Conservation (phyloP, 2,888 invertebrate species). For the Aphidoletes aphidimyza region DNA sequence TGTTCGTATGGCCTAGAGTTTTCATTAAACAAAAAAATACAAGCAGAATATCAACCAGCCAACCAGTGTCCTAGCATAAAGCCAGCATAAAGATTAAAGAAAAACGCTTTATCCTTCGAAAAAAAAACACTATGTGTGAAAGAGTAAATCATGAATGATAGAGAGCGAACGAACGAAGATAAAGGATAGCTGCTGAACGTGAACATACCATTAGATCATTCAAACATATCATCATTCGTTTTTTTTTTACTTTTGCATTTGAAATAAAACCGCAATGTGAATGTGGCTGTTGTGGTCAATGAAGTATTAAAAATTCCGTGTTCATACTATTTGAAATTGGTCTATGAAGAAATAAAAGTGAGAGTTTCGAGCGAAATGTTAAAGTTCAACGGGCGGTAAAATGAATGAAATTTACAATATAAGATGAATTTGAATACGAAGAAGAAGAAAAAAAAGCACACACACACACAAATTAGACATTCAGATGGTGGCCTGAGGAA, state of each 20-base stretch:
- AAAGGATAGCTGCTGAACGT: no score
- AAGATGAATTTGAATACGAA: neutral
- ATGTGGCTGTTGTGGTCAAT: neutral
- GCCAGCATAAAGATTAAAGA: neutral
- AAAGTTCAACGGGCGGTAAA: neutral
- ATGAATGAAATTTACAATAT: neutral
- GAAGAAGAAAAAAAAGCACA: no score
- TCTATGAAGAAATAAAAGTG: neutral
- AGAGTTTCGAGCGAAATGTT: neutral
- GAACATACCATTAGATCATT: neutral
- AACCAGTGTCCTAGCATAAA: no score
- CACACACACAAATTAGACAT: slow-evolving; percentile 13
- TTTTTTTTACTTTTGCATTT: neutral
- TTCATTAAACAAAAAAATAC: no score
- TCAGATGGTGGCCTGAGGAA: neutral
- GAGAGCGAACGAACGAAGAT: no score
- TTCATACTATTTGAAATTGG: neutral
- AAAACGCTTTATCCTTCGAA: neutral
- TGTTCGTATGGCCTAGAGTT: neutral
- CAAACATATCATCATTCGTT: neutral
- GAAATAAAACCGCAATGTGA: neutral
- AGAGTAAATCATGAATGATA: no score
- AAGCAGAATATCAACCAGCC: no score
- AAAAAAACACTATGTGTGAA: neutral
- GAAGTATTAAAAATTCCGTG: slow-evolving; percentile 16